Conservation (phyloP, 2,888 invertebrate genomes). For the Priocnemis perturbator region DNA sequence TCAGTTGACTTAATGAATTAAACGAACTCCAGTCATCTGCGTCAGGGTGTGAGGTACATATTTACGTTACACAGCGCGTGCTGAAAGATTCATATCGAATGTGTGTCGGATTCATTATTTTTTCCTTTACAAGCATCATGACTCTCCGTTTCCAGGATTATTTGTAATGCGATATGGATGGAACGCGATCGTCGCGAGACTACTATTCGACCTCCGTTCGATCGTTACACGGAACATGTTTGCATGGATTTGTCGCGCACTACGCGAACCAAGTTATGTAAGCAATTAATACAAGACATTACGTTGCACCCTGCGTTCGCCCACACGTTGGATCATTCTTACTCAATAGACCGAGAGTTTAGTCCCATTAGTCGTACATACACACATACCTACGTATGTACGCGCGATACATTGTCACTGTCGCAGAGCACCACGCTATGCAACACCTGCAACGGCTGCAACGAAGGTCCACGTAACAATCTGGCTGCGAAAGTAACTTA, state of each 20-base stretch:
- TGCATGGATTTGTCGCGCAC: no score
- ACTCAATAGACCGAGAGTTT: slow-evolving; percentile 7
- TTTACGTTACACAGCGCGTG: not conserved
- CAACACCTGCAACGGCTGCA: slow-evolving; percentile 33
- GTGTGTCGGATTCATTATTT: no score
- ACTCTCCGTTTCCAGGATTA: no score
- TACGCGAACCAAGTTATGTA: slow-evolving; percentile 15
- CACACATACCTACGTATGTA: not conserved
- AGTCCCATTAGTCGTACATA: not conserved
- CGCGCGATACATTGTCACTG: not conserved
- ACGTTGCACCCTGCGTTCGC: not conserved
- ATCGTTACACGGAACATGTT: no score
- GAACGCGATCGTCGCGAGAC: no score
- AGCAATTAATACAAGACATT: slow-evolving; percentile 15
- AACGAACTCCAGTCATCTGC: slow-evolving; percentile 1
- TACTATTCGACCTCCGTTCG: no score
- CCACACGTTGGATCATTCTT: slow-evolving; percentile 9
- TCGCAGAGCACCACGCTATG: not conserved
- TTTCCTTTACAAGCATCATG: not conserved
- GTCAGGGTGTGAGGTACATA: slow-evolving; percentile 6
- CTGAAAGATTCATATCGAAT: no score
- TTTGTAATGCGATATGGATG: no score
- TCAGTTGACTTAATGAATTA: slow-evolving; percentile 20
- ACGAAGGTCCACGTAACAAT: slow-evolving; percentile 36
- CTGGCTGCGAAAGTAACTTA: slow-evolving; percentile 37